Conservation (phyloP, 2,113 vertebrate genomes). For the Euleptes europaea region DNA sequence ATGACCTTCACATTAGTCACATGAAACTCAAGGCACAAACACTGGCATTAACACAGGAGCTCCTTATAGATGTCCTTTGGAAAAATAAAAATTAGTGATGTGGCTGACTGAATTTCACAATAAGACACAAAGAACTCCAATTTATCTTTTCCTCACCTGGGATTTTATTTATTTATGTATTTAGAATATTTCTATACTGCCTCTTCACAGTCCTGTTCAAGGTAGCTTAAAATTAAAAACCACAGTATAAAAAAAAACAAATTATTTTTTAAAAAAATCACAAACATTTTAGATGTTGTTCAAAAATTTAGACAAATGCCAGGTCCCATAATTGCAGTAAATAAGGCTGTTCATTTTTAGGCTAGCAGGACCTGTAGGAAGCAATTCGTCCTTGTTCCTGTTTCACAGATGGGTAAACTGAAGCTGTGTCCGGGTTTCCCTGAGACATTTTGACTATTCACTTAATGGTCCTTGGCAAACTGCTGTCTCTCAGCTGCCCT, state of each 20-base stretch:
- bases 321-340: not conserved
- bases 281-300: not conserved
- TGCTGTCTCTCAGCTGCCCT: no score
- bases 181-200: no score
- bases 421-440: not conserved
- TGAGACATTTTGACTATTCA: not conserved
- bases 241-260: no score
- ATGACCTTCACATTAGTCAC: slow-evolving; percentile 77
- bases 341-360: not conserved
- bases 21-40: slow-evolving; percentile 75
- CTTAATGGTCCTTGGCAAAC: not conserved
- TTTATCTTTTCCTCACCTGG: not conserved
- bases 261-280: no score
- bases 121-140: not conserved
- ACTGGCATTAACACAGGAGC: slow-evolving; percentile 59
- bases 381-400: not conserved
- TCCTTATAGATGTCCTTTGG: slow-evolving; percentile 23
- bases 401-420: not conserved
- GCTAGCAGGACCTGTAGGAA: not conserved
- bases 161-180: no score
- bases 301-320: not conserved
- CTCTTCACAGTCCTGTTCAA: no score
- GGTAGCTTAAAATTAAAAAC: no score
- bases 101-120: not conserved
- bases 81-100: not conserved